Evolutionary conservation across 2,113 vertebrate species (phyloP), one percentile per base, ranked within the genome.

Genomic region (Poicephalus meyeri): DNA sequence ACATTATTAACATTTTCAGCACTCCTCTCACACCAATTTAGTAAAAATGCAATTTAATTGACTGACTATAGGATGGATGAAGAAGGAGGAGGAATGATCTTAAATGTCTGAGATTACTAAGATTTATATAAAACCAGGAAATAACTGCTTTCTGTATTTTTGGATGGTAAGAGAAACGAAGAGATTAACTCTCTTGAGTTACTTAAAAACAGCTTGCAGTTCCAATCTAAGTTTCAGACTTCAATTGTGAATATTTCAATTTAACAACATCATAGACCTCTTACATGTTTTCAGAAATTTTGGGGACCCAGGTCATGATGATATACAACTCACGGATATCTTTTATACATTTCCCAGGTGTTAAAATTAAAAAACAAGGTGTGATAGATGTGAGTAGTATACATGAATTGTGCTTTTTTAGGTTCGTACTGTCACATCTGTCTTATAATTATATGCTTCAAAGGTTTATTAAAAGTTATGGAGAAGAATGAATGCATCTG

Each of bases 391-490:
- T 76, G 94, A 96, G 82, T 17, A 70, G 91, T 85, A 97, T 86
- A 97, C 96, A 89, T 84, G 93, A 97, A 92, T 87, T 89, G 95
- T 91, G 95, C 79, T 95, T 90, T 96, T 69, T 92, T 80, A 98
- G 98, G 98, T 98, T 97, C 96, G 97, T 81, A 97, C 97, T 98
- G 97, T 98, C 98, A 98, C 97, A 98, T 98, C 97, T 98, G 95
- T 92, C 98, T 98, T 94, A 97, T 97, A 99, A 98, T 98, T 98
- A 98, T 96, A 98, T 97, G 95, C 90, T 96, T 98, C 98, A 98
- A 98, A 97, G 85, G 93, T 85, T 96, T 96, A 96, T 91, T 97
- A 97, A 98, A 97, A 98, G 97, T 98, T 98, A 95, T 72, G 95
- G 93, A 94, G 91, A 98, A 97, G 97, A 97, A 96, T 85, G 94